Base-by-base conservation (phyloP, 2,797 vertebrate species). In the Emys orbicularis region DNA sequence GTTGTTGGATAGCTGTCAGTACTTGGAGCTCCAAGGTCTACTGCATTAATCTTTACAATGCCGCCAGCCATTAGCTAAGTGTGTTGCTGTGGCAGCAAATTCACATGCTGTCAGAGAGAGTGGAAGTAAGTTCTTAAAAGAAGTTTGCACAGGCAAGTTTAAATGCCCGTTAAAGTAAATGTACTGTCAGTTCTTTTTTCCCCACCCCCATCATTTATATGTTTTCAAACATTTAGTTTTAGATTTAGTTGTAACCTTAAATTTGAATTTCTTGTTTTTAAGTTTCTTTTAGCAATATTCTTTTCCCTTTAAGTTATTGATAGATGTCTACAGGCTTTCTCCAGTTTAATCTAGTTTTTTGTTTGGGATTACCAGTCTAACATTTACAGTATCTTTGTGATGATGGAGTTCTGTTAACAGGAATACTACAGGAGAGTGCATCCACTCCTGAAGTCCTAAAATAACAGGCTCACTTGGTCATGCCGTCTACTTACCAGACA, bases 361-460 rank as follows among this genome's bases (percentile, higher is more conserved):
- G 34, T 13, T 92, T 84, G 50, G 49, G 77, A 94, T 82, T 23
- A 1, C 27, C 1, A 1, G 74, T 92, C 18, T 6, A 41, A 59
- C 49, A 52, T 29, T 49, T 87, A 54, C 88, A 90, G 34, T 29
- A 2, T 84, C 27, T 80, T 7, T 79, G 88, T 88, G 68, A 65
- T 57, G 72, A 34, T 68, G 57, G 81, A 82, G 34, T 59, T 85
- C 0, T 3, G 8, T 94, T 68, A 93, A 88, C 41, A 88, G 61
- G 87, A 81, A 54, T 16, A 7, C 54, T 50, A 1, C 5, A 25
- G 50, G 72, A 5, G 87, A 90, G 15, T 10, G 16, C 16, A 7
- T 82, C 90, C 25, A 8, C 8, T 90, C 27, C 85, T 65, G 18
- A 29, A 88, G n/a, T 76, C 57, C 88, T 90, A 91, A 92, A 92